These are phyloP conservation scores for Eilema depressum DNA, from an alignment of 2,888 invertebrate genomes.

Conservation along the genomic window DNA sequence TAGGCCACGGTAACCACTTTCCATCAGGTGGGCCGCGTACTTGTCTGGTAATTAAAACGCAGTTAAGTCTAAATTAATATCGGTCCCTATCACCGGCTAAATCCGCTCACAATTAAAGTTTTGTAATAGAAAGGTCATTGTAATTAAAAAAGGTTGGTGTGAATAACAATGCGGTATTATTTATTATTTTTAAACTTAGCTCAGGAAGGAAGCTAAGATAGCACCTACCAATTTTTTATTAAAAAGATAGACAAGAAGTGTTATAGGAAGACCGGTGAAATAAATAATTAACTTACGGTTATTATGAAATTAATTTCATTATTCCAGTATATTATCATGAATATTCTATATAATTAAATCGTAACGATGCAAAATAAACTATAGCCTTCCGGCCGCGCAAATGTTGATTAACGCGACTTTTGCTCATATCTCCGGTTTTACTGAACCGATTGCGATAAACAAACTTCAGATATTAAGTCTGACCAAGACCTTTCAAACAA, in stretches of 20 bases:
- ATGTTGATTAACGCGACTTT: no score
- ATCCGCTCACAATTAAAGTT: neutral
- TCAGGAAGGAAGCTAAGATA: neutral
- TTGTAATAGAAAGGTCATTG: neutral
- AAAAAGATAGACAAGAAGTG: neutral
- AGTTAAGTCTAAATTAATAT: neutral
- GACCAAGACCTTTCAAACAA: no score
- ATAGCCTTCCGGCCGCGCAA: no score
- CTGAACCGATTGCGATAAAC: no score
- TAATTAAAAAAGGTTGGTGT: neutral
- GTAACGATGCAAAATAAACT: no score
- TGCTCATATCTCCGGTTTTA: no score
- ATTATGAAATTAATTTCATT: neutral
- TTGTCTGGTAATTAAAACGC: neutral
- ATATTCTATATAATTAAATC: no score
- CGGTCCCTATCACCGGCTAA: neutral
- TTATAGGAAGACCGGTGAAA: constrained; percentile 1
- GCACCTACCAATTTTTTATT: neutral
- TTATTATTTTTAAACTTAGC: neutral
- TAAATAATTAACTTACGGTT: neutral
- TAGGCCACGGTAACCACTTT: no score
- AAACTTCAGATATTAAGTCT: no score
- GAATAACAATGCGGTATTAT: neutral
- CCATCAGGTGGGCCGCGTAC: no score
- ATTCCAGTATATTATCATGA: no score